These are phyloP conservation scores for Poecilus cupreus DNA, from an alignment of 2,888 invertebrate species.

Conservation along the genomic window DNA sequence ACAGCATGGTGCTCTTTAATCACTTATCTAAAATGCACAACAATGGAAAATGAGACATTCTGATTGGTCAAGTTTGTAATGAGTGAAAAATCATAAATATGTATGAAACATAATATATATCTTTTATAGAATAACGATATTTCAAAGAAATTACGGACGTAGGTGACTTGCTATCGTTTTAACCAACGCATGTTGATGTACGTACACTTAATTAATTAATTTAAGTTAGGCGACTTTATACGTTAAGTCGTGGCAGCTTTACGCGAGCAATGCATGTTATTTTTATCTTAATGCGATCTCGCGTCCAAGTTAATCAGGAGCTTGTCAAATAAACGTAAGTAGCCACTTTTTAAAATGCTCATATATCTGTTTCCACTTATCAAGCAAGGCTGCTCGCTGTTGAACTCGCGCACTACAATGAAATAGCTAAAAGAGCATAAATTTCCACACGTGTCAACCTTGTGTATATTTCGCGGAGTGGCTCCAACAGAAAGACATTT, in stretches of 20 bases:
- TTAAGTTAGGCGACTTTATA: background rate
- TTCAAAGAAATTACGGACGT: too few relatives aligned
- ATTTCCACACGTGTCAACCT: conserved; percentile 42
- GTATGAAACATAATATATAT: too few relatives aligned
- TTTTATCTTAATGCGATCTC: conserved; percentile 28
- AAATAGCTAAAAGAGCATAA: conserved; percentile 38
- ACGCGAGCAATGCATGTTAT: conserved; percentile 8
- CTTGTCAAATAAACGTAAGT: conserved; percentile 33
- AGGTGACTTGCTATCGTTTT: too few relatives aligned
- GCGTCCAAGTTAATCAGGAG: conserved; percentile 19
- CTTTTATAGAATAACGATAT: too few relatives aligned
- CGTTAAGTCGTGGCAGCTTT: background rate
- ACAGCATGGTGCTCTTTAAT: too few relatives aligned
- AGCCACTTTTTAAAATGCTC: conserved; percentile 1
- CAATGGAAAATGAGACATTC: too few relatives aligned
- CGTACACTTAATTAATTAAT: too few relatives aligned
- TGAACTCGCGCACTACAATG: conserved; percentile 4
- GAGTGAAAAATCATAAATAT: too few relatives aligned
- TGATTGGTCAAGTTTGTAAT: too few relatives aligned
- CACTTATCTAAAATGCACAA: too few relatives aligned
- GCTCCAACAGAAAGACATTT: conserved; percentile 37
- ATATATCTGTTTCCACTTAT: conserved; percentile 22
- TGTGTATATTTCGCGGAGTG: conserved; percentile 11
- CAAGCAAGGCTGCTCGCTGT: background rate
- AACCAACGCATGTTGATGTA: too few relatives aligned